phyloP scores from a whole-genome alignment of 2,888 invertebrate genomes.

The Ectemnius continuus region DNA sequence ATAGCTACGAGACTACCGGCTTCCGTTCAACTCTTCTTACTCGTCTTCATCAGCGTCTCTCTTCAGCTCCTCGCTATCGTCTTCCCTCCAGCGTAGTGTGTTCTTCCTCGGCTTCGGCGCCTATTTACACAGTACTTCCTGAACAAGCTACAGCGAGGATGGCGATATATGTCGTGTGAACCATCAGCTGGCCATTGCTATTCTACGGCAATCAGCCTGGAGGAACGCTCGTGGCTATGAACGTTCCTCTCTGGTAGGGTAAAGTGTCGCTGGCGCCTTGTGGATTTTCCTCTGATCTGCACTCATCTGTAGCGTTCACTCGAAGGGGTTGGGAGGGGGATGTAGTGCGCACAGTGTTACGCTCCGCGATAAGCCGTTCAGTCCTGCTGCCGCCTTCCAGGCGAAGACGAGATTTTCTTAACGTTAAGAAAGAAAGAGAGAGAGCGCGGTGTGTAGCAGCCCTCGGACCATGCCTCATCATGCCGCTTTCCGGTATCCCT shows the following conservation, averaged over 20 bases:
- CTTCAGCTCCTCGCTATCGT: constrained; percentile 20
- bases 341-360: constrained; percentile 50
- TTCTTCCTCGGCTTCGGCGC: constrained; percentile 29
- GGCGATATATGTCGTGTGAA: constrained; percentile 19
- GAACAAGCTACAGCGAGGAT: constrained; percentile 50
- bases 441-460: constrained; percentile 73
- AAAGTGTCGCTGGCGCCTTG: constrained; percentile 21
- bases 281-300: constrained; percentile 30
- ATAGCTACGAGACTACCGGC: constrained; percentile 16
- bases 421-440: constrained; percentile 33
- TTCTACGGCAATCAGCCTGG: constrained; percentile 47
- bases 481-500: constrained; percentile 66
- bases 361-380: constrained; percentile 50
- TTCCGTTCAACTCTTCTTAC: constrained; percentile 18
- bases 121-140: constrained; percentile 38
- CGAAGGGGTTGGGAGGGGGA: constrained; percentile 33
- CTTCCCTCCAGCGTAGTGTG: constrained; percentile 23
- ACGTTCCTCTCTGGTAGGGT: background rate
- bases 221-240: constrained; percentile 27
- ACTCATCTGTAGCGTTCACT: constrained; percentile 16
- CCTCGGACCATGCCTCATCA: constrained; percentile 73
- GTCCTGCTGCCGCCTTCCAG: constrained; percentile 46
- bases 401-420: constrained; percentile 40
- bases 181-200: constrained; percentile 39
- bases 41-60: constrained; percentile 11